Evolutionary conservation across 2,113 vertebrate species (phyloP).

Genomic region (Calonectris borealis): DNA sequence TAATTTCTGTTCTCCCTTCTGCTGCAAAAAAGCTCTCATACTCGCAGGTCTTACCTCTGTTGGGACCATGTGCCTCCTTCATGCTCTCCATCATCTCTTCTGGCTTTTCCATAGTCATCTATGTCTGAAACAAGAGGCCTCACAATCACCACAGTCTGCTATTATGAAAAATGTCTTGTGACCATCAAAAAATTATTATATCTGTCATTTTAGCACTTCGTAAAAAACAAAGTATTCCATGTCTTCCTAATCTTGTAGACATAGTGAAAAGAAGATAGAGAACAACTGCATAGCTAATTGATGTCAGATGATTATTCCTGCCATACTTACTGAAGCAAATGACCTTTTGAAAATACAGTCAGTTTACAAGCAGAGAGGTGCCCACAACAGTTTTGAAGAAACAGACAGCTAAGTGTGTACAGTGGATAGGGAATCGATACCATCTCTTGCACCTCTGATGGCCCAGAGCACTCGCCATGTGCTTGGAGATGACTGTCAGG

Average conservation of each 20-base stretch:
- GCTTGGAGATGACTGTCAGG: not conserved
- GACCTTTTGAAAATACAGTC: not conserved
- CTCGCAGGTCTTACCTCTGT: not conserved
- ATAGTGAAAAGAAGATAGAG: not conserved
- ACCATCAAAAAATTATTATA: not conserved
- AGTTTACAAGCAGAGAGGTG: not conserved
- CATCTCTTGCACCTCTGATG: not conserved
- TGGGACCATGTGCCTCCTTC: not conserved
- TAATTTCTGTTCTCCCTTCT: not conserved
- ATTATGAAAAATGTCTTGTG: not conserved
- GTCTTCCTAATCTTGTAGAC: not conserved
- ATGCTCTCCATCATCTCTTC: not conserved
- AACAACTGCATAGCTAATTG: not conserved
- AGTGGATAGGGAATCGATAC: not conserved
- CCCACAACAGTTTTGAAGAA: not conserved
- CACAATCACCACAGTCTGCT: not conserved
- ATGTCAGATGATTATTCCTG: not conserved
- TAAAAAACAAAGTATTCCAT: not conserved
- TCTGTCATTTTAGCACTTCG: not conserved
- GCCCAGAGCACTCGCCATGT: not conserved
- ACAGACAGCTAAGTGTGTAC: not conserved
- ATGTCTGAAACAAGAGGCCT: not conserved
- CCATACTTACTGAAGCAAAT: not conserved
- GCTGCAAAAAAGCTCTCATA: not conserved
- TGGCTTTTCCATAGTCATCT: not conserved